A percentile compares a stretch with the other conserved stretches of the same genome.
These are phyloP conservation scores for Aphaenogaster floridana DNA, from an alignment of 1,140 invertebrate genomes.

Conservation along the genomic window DNA sequence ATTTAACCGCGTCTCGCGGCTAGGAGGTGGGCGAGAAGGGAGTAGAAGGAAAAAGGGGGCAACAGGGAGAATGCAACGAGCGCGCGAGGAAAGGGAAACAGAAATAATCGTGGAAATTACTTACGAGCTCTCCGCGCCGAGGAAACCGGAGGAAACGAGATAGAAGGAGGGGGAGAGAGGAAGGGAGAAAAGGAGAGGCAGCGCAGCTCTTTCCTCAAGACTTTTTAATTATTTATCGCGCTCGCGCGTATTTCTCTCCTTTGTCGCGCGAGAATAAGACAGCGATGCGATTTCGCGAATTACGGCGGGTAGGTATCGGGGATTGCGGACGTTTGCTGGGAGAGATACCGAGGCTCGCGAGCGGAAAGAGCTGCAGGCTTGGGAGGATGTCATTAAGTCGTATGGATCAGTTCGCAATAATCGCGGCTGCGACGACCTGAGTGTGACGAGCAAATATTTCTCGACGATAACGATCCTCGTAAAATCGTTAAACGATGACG, in stretches of 20 bases:
- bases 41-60: too few species aligned
- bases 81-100: slow-evolving; percentile 44
- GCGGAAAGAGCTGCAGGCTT: background rate
- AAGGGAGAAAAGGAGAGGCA: background rate
- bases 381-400: background rate
- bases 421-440: background rate
- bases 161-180: background rate
- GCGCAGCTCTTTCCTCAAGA: slow-evolving; percentile 27
- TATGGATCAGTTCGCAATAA: slow-evolving; percentile 16
- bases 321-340: slow-evolving; percentile 29
- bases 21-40: background rate
- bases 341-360: background rate
- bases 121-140: slow-evolving; percentile 55
- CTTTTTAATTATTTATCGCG: slow-evolving; percentile 68
- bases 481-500: slow-evolving; percentile 42
- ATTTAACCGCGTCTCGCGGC: slow-evolving; percentile 65
- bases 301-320: slow-evolving; percentile 1
- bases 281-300: slow-evolving; percentile 45
- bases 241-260: slow-evolving; percentile 23
- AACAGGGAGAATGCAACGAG: slow-evolving; percentile 13
- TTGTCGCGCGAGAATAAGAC: slow-evolving; percentile 48
- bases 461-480: slow-evolving; percentile 41
- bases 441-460: background rate
- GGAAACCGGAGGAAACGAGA: slow-evolving; percentile 57
- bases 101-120: slow-evolving; percentile 76